Conservation (phyloP, 1,140 invertebrate species). For the Batillaria attramentaria region DNA sequence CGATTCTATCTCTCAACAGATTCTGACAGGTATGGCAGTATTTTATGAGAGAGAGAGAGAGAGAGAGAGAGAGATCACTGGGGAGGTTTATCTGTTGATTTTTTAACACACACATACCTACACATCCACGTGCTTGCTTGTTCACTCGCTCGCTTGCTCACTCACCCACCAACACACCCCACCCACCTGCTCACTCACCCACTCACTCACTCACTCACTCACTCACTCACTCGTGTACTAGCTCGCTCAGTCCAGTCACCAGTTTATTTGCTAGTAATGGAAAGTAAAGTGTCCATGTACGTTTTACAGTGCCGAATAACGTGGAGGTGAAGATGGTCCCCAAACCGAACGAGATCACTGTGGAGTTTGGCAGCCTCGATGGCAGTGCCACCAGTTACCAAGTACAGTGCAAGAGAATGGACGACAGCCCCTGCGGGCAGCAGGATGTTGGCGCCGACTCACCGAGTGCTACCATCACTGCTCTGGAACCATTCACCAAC, state of each 20-base stretch:
- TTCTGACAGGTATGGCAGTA: conserved; percentile 51
- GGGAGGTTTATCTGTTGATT: too few species aligned
- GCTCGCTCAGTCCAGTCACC: too few species aligned
- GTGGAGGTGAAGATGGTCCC: conserved; percentile 37
- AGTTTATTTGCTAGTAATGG: too few species aligned
- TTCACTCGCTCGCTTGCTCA: too few species aligned
- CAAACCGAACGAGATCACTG: conserved; percentile 38
- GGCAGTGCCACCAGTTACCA: conserved; percentile 49
- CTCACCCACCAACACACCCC: too few species aligned
- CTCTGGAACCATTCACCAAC: conserved; percentile 47
- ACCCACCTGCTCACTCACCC: too few species aligned
- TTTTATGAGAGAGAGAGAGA: too few species aligned
- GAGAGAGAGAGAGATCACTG: too few species aligned
- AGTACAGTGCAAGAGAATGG: conserved; percentile 35
- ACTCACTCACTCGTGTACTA: too few species aligned
- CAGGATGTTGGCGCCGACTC: conserved; percentile 17
- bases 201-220: too few species aligned
- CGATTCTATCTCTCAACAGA: conserved; percentile 35
- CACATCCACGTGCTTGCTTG: too few species aligned
- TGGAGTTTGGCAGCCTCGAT: conserved; percentile 42
- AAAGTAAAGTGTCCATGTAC: conserved; percentile 4
- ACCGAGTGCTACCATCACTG: conserved; percentile 35
- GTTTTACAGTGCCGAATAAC: conserved; percentile 55
- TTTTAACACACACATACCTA: too few species aligned
- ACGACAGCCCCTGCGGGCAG: conserved; percentile 26